Percentiles rank a stretch among this genome's conserved stretches.
These are phyloP conservation scores for Amblyraja radiata DNA, from an alignment of 2,797 vertebrate species.

Conservation along the genomic window DNA sequence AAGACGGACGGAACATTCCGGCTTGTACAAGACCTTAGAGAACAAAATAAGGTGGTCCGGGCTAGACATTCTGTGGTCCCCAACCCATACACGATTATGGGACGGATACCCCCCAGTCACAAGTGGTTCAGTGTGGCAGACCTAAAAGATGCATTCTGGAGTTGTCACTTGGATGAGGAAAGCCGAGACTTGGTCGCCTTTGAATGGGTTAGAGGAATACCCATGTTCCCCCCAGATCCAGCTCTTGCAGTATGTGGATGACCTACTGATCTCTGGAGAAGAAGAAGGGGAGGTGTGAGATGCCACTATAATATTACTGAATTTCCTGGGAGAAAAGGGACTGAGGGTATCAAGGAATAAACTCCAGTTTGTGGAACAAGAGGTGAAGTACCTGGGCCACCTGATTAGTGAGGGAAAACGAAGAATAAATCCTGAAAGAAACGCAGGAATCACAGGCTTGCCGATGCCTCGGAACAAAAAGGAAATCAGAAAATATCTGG, in stretches of 20 bases:
- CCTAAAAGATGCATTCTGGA: background rate
- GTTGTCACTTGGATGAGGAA: background rate
- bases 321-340: too few relatives aligned
- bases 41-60: too few relatives aligned
- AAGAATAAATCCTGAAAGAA: background rate
- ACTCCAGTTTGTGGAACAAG: background rate
- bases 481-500: background rate
- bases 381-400: background rate
- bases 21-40: too few relatives aligned
- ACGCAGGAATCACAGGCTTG: background rate
- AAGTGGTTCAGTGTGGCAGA: background rate
- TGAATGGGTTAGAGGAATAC: background rate
- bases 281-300: too few relatives aligned
- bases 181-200: background rate
- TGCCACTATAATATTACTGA: too few relatives aligned
- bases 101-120: background rate
- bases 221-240: too few relatives aligned
- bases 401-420: background rate
- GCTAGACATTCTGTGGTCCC: background rate
- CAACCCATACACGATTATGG: background rate
- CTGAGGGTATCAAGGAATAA: too few relatives aligned
- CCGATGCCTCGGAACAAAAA: background rate
- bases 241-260: too few relatives aligned
- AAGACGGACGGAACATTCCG: too few relatives aligned
- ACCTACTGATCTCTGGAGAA: too few relatives aligned